phyloP scores from a whole-genome alignment of 1,140 invertebrate genomes.

The Drosophila neocordata region DNA sequence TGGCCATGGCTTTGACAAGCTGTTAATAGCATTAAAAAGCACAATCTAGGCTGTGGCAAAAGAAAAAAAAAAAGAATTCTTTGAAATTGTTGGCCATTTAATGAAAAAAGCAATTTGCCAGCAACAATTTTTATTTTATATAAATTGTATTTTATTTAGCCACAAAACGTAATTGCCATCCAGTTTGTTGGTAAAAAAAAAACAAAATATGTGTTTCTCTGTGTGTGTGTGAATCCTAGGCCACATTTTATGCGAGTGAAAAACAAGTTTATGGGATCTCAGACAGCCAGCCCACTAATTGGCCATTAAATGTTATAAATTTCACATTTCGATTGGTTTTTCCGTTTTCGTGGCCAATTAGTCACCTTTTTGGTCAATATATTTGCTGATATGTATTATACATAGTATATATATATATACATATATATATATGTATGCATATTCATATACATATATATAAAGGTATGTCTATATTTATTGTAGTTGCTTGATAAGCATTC shows the following conservation, averaged over 20 bases:
- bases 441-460: slow-evolving; percentile 23
- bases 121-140: slow-evolving; percentile 12
- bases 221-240: slow-evolving; percentile 2
- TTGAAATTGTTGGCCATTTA: slow-evolving; percentile 15
- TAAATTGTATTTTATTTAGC: slow-evolving; percentile 10
- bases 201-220: background rate
- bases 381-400: slow-evolving; percentile 9
- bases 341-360: slow-evolving; percentile 19
- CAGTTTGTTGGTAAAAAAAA: background rate
- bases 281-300: slow-evolving; percentile 15
- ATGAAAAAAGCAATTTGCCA: slow-evolving; percentile 14
- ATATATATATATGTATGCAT: slow-evolving; percentile 40
- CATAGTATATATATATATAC: background rate
- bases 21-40: slow-evolving; percentile 26
- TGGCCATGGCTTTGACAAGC: slow-evolving; percentile 26
- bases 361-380: slow-evolving; percentile 20
- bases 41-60: background rate
- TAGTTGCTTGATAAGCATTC: slow-evolving; percentile 29
- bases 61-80: background rate
- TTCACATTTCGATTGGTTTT: slow-evolving; percentile 18
- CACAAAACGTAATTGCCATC: slow-evolving; percentile 12
- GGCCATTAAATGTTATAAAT: slow-evolving; percentile 23
- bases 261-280: slow-evolving; percentile 15
- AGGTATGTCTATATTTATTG: slow-evolving; percentile 29
- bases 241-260: slow-evolving; percentile 14